Conservation (phyloP, 23 tunicate genomes). For the Styela plicata region DNA sequence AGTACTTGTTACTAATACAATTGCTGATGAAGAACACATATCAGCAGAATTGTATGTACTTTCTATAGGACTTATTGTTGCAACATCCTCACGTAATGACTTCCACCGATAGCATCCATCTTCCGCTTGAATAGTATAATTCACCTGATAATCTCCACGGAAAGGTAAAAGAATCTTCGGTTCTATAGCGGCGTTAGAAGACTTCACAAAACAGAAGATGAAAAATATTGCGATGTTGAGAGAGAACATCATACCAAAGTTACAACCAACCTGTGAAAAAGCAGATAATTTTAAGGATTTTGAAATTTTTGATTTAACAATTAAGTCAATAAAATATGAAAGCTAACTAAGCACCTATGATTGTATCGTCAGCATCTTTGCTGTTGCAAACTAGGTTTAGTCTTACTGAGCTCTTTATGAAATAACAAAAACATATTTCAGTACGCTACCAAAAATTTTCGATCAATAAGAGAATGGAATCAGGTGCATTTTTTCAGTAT, state of each 20-base stretch:
- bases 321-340: no score
- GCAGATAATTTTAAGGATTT: no score
- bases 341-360: no score
- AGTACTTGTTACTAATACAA: conserved; percentile 57
- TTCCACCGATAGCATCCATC: conserved; percentile 89
- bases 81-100: conserved; percentile 60
- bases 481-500: no score
- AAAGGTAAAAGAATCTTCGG: conserved; percentile 77
- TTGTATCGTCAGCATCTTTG: no score
- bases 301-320: no score
- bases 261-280: no score
- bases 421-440: no score
- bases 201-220: not conserved
- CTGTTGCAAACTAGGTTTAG: no score
- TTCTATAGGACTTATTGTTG: conserved; percentile 57
- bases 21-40: conserved; percentile 62
- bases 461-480: no score
- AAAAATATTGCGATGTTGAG: not conserved
- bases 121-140: conserved; percentile 77
- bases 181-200: conserved; percentile 41
- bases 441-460: no score
- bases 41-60: conserved; percentile 23
- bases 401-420: no score
- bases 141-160: conserved; percentile 74
- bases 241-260: not conserved